These are phyloP conservation scores for Sicus ferrugineus DNA, from an alignment of 2,888 invertebrate genomes.

Conservation along the genomic window DNA sequence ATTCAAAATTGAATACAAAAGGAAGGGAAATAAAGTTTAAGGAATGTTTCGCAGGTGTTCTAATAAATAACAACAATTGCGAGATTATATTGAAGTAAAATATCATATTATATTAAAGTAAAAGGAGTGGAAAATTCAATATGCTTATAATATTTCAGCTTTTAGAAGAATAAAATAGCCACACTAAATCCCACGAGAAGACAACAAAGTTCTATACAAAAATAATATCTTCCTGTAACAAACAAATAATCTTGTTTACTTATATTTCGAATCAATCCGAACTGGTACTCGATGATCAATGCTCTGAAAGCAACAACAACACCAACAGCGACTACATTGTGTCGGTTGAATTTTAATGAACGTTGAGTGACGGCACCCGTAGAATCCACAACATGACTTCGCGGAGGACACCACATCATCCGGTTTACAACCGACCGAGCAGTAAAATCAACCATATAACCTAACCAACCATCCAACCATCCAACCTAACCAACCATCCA, in stretches of 20 bases:
- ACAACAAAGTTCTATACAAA: too few species aligned
- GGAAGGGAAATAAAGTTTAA: too few species aligned
- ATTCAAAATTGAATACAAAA: too few species aligned
- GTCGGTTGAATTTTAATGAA: constrained; percentile 47
- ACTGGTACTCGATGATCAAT: constrained; percentile 60
- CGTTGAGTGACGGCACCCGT: not conserved
- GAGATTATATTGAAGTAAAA: too few species aligned
- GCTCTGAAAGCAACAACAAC: constrained; percentile 52
- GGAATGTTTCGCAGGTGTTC: too few species aligned
- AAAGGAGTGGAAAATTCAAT: too few species aligned
- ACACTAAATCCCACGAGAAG: too few species aligned
- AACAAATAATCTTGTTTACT: constrained; percentile 32
- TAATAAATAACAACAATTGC: too few species aligned
- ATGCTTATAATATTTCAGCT: too few species aligned
- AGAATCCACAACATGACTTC: constrained; percentile 15
- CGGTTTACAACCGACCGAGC: not conserved
- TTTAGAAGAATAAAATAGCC: too few species aligned
- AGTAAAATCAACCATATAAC: not conserved
- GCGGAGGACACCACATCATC: not conserved
- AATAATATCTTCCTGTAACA: too few species aligned
- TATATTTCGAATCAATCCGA: constrained; percentile 25
- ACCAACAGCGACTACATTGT: constrained; percentile 49
- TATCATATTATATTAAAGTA: too few species aligned
- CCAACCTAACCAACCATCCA: constrained; percentile 6
- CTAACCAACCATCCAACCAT: not conserved